Evolutionary conservation across 2,888 invertebrate species (phyloP).

Genomic region (Drosophila rubida): DNA sequence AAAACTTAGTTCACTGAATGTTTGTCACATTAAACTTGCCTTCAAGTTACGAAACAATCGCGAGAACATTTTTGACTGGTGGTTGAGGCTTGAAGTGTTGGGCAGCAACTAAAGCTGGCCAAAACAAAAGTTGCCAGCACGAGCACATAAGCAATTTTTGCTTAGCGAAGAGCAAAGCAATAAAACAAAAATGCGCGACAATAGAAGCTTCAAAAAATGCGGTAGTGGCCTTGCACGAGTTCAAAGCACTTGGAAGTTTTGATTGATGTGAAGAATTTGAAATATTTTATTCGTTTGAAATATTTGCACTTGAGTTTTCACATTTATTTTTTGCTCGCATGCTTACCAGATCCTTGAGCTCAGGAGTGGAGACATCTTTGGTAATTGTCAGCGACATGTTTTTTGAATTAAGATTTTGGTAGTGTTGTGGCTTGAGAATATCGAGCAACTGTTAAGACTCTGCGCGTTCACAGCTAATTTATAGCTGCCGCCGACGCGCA

Average conservation of each 20-base stretch:
- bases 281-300: background rate
- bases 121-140: conserved; percentile 44
- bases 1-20: background rate
- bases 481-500: conserved; percentile 30
- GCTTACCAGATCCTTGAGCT: conserved; percentile 82
- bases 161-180: conserved; percentile 28
- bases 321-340: background rate
- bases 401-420: conserved; percentile 8
- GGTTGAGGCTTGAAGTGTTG: conserved; percentile 54
- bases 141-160: conserved; percentile 7
- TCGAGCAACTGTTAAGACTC: conserved; percentile 49
- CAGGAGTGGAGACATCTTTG: conserved; percentile 69
- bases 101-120: conserved; percentile 63
- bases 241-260: conserved; percentile 61
- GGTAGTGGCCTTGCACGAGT: conserved; percentile 56
- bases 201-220: conserved; percentile 49
- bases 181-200: conserved; percentile 22
- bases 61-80: conserved; percentile 68
- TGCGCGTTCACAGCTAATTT: conserved; percentile 30
- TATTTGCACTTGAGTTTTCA: conserved; percentile 7
- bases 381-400: conserved; percentile 80
- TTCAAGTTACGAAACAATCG: conserved; percentile 78
- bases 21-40: conserved; percentile 65
- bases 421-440: conserved; percentile 44
- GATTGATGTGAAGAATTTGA: conserved; percentile 16